These are phyloP conservation scores for Ceyx cyanopectus DNA, from an alignment of 2,113 vertebrate genomes.

Conservation along the genomic window DNA sequence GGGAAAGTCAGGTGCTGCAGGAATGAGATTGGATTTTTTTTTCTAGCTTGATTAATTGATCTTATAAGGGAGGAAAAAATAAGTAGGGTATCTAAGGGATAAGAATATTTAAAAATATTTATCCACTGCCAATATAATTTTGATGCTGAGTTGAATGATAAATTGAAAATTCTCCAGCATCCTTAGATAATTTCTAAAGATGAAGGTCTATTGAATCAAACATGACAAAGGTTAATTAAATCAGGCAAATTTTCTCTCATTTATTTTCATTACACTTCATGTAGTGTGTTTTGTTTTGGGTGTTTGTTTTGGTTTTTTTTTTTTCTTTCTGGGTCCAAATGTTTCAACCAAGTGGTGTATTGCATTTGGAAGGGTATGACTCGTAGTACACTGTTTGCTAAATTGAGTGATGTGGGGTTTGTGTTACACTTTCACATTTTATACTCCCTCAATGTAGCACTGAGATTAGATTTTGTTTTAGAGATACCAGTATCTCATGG, in stretches of 20 bases:
- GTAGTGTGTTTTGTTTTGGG: not conserved
- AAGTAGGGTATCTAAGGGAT: not conserved
- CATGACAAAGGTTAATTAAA: not conserved
- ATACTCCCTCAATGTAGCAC: not conserved
- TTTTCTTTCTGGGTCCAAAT: not conserved
- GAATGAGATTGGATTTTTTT: not conserved
- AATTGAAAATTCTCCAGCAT: not conserved
- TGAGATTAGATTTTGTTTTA: not conserved
- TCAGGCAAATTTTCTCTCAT: not conserved
- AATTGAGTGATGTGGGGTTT: not conserved
- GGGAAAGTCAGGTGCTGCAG: not conserved
- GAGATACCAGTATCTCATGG: not conserved
- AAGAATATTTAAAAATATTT: not conserved
- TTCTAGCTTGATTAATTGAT: not conserved
- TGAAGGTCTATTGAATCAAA: not conserved
- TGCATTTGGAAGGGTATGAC: not conserved
- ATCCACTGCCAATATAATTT: not conserved
- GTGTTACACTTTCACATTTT: not conserved
- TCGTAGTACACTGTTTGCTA: accelerated
- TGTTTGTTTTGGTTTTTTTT: no score
- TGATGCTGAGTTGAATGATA: not conserved
- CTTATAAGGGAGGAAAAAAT: not conserved
- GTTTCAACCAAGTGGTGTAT: not conserved
- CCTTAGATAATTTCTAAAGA: slow-evolving; percentile 8
- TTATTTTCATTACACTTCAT: not conserved